Base-by-base conservation (phyloP, 2,797 vertebrate species). In the Simalia tracyae region DNA sequence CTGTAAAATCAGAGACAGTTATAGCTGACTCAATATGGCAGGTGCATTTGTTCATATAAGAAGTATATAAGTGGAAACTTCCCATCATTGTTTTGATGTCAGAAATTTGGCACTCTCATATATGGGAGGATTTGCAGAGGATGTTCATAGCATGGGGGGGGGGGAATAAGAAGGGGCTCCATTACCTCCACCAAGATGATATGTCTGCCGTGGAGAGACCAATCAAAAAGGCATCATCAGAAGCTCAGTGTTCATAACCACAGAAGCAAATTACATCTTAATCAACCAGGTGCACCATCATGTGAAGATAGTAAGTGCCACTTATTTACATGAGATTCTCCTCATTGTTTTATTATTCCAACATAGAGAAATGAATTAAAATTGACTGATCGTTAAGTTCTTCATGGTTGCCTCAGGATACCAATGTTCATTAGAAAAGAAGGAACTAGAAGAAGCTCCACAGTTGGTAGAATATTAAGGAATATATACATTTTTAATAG, bases 241-340 rank as follows among this genome's bases (percentile, higher is more conserved):
- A 89, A 57, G 12, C 46, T 85, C 31, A 72, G 26, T n/a, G 28
- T 68, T 14, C 54, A 68, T 54, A 42, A 89, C 63, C 24, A n/a
- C 54, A n/a, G 28, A 57, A 86, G 7, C 36, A 92, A 42, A 57
- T 86, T 72, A 68, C 31, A 66, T 54, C 31, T 72, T 28, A 89
- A 66, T 28, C 56, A 90, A 31, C 14, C 57, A 92, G 64, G n/a
- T 86, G 36, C 1, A 6, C 2, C 15, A 6, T 28, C 59, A 56
- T 26, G 19, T 56, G 22, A 84, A 86, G 14, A 76, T 84, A 76
- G 15, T 12, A 76, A 66, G 31, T 46, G n/a, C 60, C 68, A 87
- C 10, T 0, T 1, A 63, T 84, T 61, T 64, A 11, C 3, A 8
- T 0, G 0, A 56, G 19, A 15, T 0, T 7, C 0, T 4, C 91